Percentiles rank a stretch among this genome's conserved stretches.
These are phyloP conservation scores for Cydia amplana DNA, from an alignment of 1,140 invertebrate genomes.

Conservation along the genomic window DNA sequence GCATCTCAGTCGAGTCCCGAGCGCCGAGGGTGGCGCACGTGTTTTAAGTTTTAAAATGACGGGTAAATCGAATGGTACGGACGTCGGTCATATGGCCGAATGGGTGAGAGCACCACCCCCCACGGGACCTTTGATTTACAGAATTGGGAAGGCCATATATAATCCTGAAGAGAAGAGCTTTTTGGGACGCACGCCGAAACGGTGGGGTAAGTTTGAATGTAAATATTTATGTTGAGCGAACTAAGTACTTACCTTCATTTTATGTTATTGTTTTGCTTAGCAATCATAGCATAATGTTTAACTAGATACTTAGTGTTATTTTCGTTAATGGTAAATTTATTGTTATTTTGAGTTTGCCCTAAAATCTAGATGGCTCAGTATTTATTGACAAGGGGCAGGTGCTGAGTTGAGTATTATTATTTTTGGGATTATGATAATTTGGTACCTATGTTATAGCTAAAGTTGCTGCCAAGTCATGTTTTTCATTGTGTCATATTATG, in stretches of 20 bases:
- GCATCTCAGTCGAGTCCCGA: slow-evolving; percentile 43
- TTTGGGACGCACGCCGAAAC: slow-evolving; percentile 84
- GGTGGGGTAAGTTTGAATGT: slow-evolving; percentile 85
- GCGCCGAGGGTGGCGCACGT: slow-evolving; percentile 40
- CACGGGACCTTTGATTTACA: slow-evolving; percentile 79
- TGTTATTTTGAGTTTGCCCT: background rate
- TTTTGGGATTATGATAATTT: too few species aligned
- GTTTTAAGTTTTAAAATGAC: slow-evolving; percentile 19
- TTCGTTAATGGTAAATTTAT: background rate
- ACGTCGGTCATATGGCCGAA: slow-evolving; percentile 38
- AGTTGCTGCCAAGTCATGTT: too few species aligned
- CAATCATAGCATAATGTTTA: background rate
- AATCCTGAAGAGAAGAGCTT: slow-evolving; percentile 83
- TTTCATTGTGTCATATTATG: too few species aligned
- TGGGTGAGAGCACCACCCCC: slow-evolving; percentile 64
- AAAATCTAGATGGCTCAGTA: slow-evolving; percentile 1
- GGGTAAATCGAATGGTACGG: slow-evolving; percentile 59
- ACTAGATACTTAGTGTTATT: background rate
- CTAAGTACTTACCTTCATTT: background rate
- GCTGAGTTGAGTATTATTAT: too few species aligned
- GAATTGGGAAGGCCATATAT: slow-evolving; percentile 82
- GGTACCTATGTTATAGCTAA: too few species aligned
- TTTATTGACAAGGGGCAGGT: background rate
- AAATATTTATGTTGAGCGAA: slow-evolving; percentile 5
- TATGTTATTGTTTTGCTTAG: background rate